These are phyloP conservation scores for Fistularia commersonii DNA, from an alignment of 2,797 vertebrate genomes.

Conservation along the genomic window DNA sequence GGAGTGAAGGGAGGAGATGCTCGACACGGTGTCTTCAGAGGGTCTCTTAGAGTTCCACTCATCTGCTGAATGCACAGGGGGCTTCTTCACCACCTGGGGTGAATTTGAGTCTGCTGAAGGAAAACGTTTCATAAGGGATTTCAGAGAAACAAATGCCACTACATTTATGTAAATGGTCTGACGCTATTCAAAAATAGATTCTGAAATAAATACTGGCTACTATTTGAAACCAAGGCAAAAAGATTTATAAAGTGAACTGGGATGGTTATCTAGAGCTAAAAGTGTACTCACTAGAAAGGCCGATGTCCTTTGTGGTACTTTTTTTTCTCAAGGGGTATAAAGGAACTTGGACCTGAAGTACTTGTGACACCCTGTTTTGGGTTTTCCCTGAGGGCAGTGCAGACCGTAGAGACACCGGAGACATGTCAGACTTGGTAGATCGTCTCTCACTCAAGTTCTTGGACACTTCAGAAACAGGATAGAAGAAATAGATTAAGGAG, in stretches of 20 bases:
- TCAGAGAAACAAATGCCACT: too few relatives aligned
- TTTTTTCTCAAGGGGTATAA: conserved; percentile 89
- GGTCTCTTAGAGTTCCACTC: conserved; percentile 81
- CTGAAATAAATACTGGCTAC: too few relatives aligned
- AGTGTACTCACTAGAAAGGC: conserved; percentile 75
- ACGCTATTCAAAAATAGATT: too few relatives aligned
- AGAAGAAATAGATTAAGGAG: not conserved
- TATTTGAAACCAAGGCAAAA: too few relatives aligned
- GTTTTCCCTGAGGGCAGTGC: conserved; percentile 77
- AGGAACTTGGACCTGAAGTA: conserved; percentile 90
- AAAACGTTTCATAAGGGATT: conserved; percentile 26
- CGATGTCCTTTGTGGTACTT: conserved; percentile 82
- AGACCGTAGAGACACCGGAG: conserved; percentile 86
- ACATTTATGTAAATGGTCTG: too few relatives aligned
- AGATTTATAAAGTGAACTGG: not conserved
- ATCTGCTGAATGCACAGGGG: conserved; percentile 73
- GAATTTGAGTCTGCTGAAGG: conserved; percentile 71
- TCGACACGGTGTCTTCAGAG: conserved; percentile 82
- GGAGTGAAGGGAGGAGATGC: conserved; percentile 85
- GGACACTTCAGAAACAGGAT: conserved; percentile 74
- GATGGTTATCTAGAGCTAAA: not conserved
- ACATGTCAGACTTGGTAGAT: conserved; percentile 87
- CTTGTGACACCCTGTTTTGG: conserved; percentile 91
- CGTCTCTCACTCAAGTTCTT: conserved; percentile 91
- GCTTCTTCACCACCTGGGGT: conserved; percentile 81